Evolutionary conservation across 2,888 invertebrate genomes (phyloP).

Genomic region (Eugnorisma glareosa): DNA sequence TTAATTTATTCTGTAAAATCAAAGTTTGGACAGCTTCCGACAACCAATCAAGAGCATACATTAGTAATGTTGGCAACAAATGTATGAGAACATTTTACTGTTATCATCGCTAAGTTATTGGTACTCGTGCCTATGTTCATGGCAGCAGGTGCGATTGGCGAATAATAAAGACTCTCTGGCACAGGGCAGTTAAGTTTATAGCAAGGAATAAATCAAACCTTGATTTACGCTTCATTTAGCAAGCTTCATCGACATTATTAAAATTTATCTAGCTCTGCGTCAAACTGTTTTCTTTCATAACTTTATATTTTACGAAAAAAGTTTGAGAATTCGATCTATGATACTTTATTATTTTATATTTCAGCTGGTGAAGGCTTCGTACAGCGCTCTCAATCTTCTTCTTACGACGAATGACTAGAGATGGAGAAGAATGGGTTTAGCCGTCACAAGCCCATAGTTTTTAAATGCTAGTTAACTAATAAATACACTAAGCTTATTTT

Average conservation of each 20-base stretch:
- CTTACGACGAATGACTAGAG: constrained; percentile 66
- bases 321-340: constrained; percentile 13
- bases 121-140: background rate
- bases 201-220: constrained; percentile 23
- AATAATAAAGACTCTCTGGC: background rate
- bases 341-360: constrained; percentile 73
- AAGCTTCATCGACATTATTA: constrained; percentile 42
- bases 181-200: constrained; percentile 11
- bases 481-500: background rate
- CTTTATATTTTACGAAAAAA: constrained; percentile 46
- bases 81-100: background rate
- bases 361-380: constrained; percentile 86
- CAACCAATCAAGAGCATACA: background rate
- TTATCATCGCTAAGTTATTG: background rate
- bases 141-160: constrained; percentile 12
- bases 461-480: background rate
- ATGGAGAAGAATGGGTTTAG: background rate
- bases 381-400: constrained; percentile 84
- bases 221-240: constrained; percentile 34
- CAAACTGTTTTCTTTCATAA: constrained; percentile 25
- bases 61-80: background rate
- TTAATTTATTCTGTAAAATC: background rate
- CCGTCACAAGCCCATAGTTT: background rate
- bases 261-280: constrained; percentile 27
- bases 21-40: too few species aligned